Evolutionary conservation across 2,797 vertebrate genomes (phyloP).

Genomic region (Protonibea diacanthus): DNA sequence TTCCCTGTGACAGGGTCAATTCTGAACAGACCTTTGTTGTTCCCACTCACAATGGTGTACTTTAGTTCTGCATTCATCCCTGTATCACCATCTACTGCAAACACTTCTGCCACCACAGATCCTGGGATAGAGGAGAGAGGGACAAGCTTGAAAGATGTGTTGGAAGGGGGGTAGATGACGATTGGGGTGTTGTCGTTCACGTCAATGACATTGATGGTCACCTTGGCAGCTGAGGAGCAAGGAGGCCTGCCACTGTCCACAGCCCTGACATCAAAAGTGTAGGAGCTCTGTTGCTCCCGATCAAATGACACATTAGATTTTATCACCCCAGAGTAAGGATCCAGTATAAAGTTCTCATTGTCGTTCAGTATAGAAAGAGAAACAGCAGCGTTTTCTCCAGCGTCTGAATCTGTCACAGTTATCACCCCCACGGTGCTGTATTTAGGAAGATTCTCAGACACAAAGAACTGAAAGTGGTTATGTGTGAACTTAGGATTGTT

Average conservation of each 20-base stretch:
- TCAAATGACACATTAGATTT: conserved; percentile 99
- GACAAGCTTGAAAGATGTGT: conserved; percentile 98
- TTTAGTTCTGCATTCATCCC: conserved; percentile 99
- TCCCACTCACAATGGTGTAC: conserved; percentile 97
- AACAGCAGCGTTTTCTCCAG: conserved; percentile 96
- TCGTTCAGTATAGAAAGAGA: conserved; percentile 97
- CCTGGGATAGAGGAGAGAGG: conserved; percentile 97
- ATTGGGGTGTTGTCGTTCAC: conserved; percentile 98
- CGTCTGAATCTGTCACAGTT: conserved; percentile 97
- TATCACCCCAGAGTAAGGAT: conserved; percentile 97
- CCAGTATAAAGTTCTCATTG: conserved; percentile 98
- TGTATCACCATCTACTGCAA: conserved; percentile 97
- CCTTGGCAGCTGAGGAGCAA: conserved; percentile 97
- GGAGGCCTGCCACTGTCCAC: conserved; percentile 95
- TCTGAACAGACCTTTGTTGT: conserved; percentile 95
- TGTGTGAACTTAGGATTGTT: conserved; percentile 99
- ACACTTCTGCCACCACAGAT: conserved; percentile 97
- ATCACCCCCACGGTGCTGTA: conserved; percentile 99
- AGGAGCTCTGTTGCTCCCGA: conserved; percentile 98
- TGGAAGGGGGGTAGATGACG: conserved; percentile 96
- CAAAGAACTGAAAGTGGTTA: conserved; percentile 99
- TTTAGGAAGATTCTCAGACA: conserved; percentile 98
- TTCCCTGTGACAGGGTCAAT: conserved; percentile 99
- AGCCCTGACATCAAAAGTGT: conserved; percentile 97
- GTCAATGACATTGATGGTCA: conserved; percentile 99